Evolutionary conservation across 2,888 invertebrate genomes (phyloP).

Genomic region (Lagria hirta): DNA sequence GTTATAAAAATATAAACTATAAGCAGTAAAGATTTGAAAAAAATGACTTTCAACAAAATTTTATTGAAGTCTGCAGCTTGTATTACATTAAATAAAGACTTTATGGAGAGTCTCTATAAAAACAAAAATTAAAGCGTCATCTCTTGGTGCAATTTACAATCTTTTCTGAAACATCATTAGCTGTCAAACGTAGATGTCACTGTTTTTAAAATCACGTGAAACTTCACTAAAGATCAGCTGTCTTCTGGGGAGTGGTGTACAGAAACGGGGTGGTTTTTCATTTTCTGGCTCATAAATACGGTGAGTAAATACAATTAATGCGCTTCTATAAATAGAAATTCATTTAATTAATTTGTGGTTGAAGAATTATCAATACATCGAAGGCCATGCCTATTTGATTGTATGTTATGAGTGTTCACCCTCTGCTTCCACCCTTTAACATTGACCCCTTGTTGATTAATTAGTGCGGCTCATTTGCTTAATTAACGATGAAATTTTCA

Average conservation of each 20-base stretch:
- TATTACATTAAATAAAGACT: no score
- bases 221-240: constrained; percentile 53
- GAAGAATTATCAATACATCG: constrained; percentile 22
- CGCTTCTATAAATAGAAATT: constrained; percentile 15
- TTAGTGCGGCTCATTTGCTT: background rate
- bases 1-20: no score
- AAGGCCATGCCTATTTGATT: constrained; percentile 17
- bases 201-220: constrained; percentile 55
- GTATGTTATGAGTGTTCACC: constrained; percentile 10
- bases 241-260: constrained; percentile 52
- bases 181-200: no score
- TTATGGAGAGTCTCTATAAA: no score
- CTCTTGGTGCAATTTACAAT: no score
- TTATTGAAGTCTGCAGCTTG: no score
- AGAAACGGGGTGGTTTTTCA: constrained; percentile 46
- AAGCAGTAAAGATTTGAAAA: no score
- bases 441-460: constrained; percentile 6
- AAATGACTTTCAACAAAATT: no score
- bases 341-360: constrained; percentile 18
- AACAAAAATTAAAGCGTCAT: no score
- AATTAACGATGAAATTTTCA: constrained; percentile 3
- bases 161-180: no score
- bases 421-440: constrained; percentile 12
- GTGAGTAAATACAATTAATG: constrained; percentile 22
- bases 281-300: constrained; percentile 34